Evolutionary conservation across 2,888 invertebrate genomes (phyloP).

Genomic region (Acanthosepion lycidas): DNA sequence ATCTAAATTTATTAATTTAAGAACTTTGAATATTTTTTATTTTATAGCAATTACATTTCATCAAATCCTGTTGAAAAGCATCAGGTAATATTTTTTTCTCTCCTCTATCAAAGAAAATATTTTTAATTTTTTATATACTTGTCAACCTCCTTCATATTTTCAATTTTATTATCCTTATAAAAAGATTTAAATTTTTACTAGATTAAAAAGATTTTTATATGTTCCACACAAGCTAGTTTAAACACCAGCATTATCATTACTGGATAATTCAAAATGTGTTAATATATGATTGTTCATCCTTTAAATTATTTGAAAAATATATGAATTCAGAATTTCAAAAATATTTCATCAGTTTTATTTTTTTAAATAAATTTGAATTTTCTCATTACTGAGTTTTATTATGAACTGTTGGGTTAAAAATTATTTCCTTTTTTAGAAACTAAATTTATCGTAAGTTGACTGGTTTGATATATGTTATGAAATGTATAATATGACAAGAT

Average conservation of each 20-base stretch:
- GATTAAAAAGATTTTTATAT: too few relatives aligned
- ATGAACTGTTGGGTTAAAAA: too few relatives aligned
- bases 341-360: too few relatives aligned
- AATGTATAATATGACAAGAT: too few relatives aligned
- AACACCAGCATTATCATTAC: not conserved
- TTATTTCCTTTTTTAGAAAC: too few relatives aligned
- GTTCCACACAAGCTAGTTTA: not conserved
- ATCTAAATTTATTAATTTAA: not conserved
- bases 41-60: not conserved
- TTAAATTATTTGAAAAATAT: too few relatives aligned
- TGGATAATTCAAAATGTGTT: not conserved
- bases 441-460: too few relatives aligned
- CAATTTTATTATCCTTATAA: not conserved
- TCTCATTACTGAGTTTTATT: too few relatives aligned
- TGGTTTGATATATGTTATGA: too few relatives aligned
- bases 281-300: not conserved
- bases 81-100: not conserved
- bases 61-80: not conserved
- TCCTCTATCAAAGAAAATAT: not conserved
- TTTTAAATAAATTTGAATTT: too few relatives aligned
- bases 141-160: not conserved
- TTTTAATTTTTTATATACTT: not conserved
- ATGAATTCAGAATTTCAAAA: too few relatives aligned
- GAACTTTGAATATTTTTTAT: not conserved
- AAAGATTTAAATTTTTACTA: not conserved